phyloP scores from a whole-genome alignment of 2,797 vertebrate genomes.

The Thamnophis elegans region DNA sequence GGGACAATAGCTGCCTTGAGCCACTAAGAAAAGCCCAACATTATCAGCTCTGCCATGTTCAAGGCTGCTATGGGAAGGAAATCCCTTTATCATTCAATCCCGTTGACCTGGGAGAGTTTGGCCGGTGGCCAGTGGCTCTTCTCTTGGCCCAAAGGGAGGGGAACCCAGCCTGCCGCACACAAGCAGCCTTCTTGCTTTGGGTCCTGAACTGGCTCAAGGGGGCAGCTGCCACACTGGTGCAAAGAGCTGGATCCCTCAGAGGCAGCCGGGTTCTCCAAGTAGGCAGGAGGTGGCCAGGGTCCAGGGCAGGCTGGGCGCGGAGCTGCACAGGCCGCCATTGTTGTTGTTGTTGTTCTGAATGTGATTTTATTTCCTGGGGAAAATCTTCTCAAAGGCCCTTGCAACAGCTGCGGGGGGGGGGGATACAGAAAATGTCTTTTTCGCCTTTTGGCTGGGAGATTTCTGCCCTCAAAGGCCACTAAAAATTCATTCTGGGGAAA shows the following conservation, averaged over 20 bases:
- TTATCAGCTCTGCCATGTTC: background rate
- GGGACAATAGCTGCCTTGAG: background rate
- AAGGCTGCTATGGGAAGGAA: background rate
- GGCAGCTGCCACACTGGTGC: background rate
- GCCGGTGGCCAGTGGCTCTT: background rate
- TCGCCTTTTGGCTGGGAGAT: background rate
- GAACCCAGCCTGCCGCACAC: background rate
- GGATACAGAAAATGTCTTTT: background rate
- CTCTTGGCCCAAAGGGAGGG: background rate
- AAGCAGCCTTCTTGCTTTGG: background rate
- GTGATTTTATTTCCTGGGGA: background rate
- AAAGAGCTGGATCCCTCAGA: too few species aligned
- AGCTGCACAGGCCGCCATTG: background rate
- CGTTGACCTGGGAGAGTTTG: background rate
- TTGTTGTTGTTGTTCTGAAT: background rate
- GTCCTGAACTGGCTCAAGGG: background rate
- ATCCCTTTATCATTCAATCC: background rate
- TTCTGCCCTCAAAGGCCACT: background rate
- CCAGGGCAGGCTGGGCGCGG: background rate
- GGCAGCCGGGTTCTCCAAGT: background rate
- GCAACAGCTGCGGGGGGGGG: background rate
- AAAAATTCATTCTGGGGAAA: background rate
- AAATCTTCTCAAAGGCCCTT: background rate
- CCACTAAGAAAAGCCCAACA: background rate
- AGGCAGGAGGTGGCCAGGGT: background rate